A percentile compares a stretch with the other conserved stretches of the same genome.
Evolutionary conservation across 2,888 invertebrate species (phyloP).

Genomic region (Yponomeuta cagnagella): DNA sequence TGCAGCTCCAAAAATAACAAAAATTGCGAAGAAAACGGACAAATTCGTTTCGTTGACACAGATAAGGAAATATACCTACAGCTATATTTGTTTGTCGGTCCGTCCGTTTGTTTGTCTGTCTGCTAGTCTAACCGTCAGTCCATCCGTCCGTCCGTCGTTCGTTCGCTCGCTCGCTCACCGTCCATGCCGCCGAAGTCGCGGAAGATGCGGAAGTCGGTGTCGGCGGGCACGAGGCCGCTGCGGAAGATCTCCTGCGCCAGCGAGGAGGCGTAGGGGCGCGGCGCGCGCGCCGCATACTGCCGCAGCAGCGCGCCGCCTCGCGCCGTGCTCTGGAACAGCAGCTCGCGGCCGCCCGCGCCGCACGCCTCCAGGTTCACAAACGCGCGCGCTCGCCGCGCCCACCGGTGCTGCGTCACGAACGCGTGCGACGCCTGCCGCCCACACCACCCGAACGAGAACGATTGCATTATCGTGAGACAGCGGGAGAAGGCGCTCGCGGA

Average conservation of each 20-base stretch:
- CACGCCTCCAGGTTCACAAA: constrained; percentile 93
- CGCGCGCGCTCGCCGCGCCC: constrained; percentile 82
- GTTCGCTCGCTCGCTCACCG: constrained; percentile 61
- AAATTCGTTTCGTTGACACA: too few relatives aligned
- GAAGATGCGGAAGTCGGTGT: constrained; percentile 94
- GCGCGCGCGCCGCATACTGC: constrained; percentile 78
- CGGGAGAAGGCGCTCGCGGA: too few relatives aligned
- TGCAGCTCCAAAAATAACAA: too few relatives aligned
- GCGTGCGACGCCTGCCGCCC: constrained; percentile 84
- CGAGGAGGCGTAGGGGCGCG: constrained; percentile 90
- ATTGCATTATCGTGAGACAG: too few relatives aligned
- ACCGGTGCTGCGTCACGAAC: constrained; percentile 91
- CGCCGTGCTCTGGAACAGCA: constrained; percentile 84
- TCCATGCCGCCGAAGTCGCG: constrained; percentile 90
- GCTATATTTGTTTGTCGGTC: too few relatives aligned
- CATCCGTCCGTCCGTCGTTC: too few relatives aligned
- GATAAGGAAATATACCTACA: too few relatives aligned
- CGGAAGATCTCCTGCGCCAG: constrained; percentile 93
- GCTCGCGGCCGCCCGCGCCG: constrained; percentile 91
- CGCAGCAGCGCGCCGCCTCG: not conserved
- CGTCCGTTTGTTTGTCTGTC: too few relatives aligned
- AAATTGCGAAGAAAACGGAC: too few relatives aligned
- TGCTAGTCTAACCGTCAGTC: too few relatives aligned
- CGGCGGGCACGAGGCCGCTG: constrained; percentile 92
- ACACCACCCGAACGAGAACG: too few relatives aligned